Evolutionary conservation across 1,140 invertebrate genomes (phyloP), one percentile per base, ranked within the genome.

Genomic region (Leptoteleia sp.): DNA sequence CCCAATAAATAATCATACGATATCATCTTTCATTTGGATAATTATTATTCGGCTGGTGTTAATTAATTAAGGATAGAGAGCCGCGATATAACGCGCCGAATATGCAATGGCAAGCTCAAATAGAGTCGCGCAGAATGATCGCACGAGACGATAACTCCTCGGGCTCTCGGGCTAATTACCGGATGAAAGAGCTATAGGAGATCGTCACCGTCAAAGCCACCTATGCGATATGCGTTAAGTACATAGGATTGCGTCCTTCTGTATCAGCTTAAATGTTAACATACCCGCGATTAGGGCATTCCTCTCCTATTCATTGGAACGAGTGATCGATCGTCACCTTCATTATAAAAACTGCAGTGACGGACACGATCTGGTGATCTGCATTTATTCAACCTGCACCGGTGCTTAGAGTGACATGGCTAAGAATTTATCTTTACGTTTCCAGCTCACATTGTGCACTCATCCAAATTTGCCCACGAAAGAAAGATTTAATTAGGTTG

Each of bases 11-110:
- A 86, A 84, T 70, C 81, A 45, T 27, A 29, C 42, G 81, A 87
- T 88, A 88, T 52, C 80, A 88, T 88, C 83, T 86, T 85, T 86
- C 84, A 85, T 85, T 87, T 78, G 81, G 81, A 84, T 88, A 87
- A 89, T 87, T 88, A 88, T 87, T 86, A 86, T 88, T 87, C 79
- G 81, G 52, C 43, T 71, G 57, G 72, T 79, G 82, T 83, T 83
- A 83, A 83, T 83, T 83, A 83, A 83, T 81, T 83, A 79, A 83
- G 71, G 76, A 75, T 52, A 61, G 61, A 72, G 67, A 71, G 43
- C 42, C 67, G 50, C 77, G 65, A 71, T 78, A 72, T 48, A 62
- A 64, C 52, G 61, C 37, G 29, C 29, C 40, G 29, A 57, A 31
- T 54, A 1, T 27, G 65, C 42, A 55, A 57, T 67, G 61, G 59